Evolutionary conservation across 2,888 invertebrate species (phyloP).

Genomic region (Leptura quadrifasciata): DNA sequence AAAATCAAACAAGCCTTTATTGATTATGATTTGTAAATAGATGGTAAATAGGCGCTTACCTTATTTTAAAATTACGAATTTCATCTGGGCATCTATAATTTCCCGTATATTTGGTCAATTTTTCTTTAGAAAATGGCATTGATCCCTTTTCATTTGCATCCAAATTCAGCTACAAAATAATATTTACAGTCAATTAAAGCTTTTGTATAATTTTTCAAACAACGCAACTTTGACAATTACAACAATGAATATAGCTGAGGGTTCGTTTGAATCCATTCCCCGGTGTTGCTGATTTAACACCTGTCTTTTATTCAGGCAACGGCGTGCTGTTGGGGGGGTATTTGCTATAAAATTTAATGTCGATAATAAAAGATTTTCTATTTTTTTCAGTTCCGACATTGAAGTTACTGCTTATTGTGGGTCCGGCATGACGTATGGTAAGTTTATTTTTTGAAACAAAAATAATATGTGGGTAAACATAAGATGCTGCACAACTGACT

Average conservation of each 20-base stretch:
- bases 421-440: neutral
- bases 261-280: neutral
- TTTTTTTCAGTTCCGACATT: neutral
- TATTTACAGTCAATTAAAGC: neutral
- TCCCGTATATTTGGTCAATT: conserved; percentile 68
- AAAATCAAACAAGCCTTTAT: neutral
- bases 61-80: conserved; percentile 75
- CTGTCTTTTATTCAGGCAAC: neutral
- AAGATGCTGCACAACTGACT: too few species aligned
- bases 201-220: neutral
- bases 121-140: conserved; percentile 32
- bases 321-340: too few species aligned
- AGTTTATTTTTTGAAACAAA: neutral
- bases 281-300: neutral
- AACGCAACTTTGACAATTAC: conserved; percentile 21
- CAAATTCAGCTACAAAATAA: neutral
- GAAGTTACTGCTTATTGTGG: neutral
- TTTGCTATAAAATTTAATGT: neutral
- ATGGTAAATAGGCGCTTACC: conserved; percentile 73
- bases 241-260: conserved; percentile 18
- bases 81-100: conserved; percentile 76
- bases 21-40: neutral
- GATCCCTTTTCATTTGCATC: neutral
- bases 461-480: too few species aligned
- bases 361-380: neutral